Evolutionary conservation across 1,140 invertebrate species (phyloP), one percentile per base, ranked within the genome.

Genomic region (Drosophila murphyi): DNA sequence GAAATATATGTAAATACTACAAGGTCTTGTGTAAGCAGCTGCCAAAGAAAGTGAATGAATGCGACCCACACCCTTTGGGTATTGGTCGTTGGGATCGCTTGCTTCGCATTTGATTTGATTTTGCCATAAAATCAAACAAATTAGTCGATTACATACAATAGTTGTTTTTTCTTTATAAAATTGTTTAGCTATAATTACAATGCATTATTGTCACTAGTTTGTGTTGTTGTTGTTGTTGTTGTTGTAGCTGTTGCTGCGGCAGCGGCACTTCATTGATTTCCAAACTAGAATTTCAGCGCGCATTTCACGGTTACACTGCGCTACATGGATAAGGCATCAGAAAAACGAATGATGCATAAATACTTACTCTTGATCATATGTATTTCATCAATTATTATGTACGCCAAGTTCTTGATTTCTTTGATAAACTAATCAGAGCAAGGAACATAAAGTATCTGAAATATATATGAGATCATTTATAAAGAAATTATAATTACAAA

Each of bases 121-220:
- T 88, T 78, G 65, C 83, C 83, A 88, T 88, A 88, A 89, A 78
- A 65, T 83, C 50, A 88, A 89, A 80, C 83, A 89, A 88, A 88
- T 89, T 88, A 89, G 70, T 78, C 54, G 70, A 72, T 63, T 72
- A 74, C 77, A 56, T 43, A 43, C 39, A 43, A 43, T 62, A 55
- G 43, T 57, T 59, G 62, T 64, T 63, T 45, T 55, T 63, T 20
- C 48, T 57, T 39, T 76, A 72, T 65, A 55, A 64, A 72, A 76
- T 76, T 72, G 76, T 88, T 88, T 72, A 56, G 39, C 48, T 65
- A 63, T 78, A 88, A 87, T 82, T 87, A 81, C 79, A 71, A 62
- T 80, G 67, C 78, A 83, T 88, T 83, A 81, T 82, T 69, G 69
- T 50, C 60, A 64, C 60, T 76, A 65, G 60, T 68, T 69, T 48